Evolutionary conservation across 2,113 vertebrate species (phyloP), one percentile per base, ranked within the genome.

Genomic region (Cephalopholis sonnerati): DNA sequence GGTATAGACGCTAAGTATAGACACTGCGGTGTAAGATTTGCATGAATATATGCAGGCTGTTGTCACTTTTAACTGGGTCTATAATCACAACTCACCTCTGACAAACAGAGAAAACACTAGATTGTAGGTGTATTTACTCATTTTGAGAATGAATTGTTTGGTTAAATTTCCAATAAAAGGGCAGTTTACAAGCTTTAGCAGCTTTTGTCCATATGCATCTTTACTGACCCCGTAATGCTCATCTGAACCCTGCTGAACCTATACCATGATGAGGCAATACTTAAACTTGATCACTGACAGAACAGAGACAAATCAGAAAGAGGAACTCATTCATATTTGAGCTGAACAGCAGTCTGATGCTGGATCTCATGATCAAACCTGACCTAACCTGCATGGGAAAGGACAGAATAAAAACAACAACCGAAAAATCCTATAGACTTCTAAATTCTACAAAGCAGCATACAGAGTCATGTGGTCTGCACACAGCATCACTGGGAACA

Each of bases 381-480:
- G 32, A 58, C 29, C 29, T 39, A 36, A 20, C 16, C 41, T 36
- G 7, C 18, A 36, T 67, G 54, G 6, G 27, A 29, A 59, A 10
- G 3, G 29, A 11, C 10, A 24, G 32, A 61, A 83, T 46, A 77
- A 79, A 44, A 51, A 44, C 62, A 57, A 51, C 22, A 73, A 59
- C 8, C 36, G 58, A 53, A 16, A 61, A 74, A 82, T 77, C 63
- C 66, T 77, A 87, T 72, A 65, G 8, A 65, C 53, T 50, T n/a
- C 24, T 11, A 22, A 10, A 32, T 73, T 48, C 11, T 74, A 3
- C 2, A 20, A 0, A 65, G 71, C 3, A 41, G 22, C 10, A 5
- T 48, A 66, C 1, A 13, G 15, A 27, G 53, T 71, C 82, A 88
- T 84, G 81, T 78, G 76, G 29, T 77, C 71, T 46, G 25, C 59